Evolutionary conservation across 2,888 invertebrate species (phyloP).

Genomic region (Acrobasis suavella): DNA sequence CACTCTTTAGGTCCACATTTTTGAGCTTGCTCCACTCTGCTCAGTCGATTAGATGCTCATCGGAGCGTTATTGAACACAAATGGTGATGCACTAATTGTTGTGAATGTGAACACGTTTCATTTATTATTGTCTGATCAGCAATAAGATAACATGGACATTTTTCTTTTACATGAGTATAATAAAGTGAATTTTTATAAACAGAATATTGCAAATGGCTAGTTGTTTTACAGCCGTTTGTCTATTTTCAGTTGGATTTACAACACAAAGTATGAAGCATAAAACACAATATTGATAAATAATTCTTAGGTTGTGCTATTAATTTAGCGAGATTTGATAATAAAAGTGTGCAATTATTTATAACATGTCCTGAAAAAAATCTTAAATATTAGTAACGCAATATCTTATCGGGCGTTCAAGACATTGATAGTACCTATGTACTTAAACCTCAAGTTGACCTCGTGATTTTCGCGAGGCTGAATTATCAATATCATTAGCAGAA

Average conservation of each 20-base stretch:
- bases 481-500: neutral
- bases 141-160: neutral
- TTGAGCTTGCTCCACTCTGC: neutral
- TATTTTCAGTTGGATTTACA: too few relatives aligned
- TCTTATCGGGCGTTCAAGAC: neutral
- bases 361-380: neutral
- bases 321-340: too few relatives aligned
- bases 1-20: neutral
- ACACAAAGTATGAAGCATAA: too few relatives aligned
- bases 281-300: too few relatives aligned
- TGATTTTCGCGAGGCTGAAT: neutral
- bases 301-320: too few relatives aligned
- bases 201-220: too few relatives aligned
- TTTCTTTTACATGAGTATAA: too few relatives aligned
- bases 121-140: neutral
- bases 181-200: too few relatives aligned
- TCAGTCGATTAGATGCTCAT: conserved; percentile 4
- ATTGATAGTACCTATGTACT: neutral
- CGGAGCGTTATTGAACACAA: conserved; percentile 10
- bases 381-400: neutral
- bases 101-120: neutral
- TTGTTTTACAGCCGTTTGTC: too few relatives aligned
- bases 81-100: neutral
- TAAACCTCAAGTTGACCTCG: neutral
- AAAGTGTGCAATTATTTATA: neutral